A percentile compares a stretch with the other conserved stretches of the same genome.
Evolutionary conservation across 2,797 vertebrate species (phyloP).

Genomic region (Hemibagrus guttatus): DNA sequence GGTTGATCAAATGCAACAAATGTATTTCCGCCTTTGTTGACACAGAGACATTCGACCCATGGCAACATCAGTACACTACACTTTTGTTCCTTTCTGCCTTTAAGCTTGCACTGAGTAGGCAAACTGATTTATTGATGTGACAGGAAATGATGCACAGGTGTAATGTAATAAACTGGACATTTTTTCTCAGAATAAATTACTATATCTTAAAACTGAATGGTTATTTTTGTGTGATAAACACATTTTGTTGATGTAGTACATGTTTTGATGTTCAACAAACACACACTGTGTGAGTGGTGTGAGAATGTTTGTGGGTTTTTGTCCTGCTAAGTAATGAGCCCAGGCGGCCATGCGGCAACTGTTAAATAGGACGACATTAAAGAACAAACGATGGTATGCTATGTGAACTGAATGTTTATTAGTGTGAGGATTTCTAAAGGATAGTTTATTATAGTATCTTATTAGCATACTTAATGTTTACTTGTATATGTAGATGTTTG

Average conservation of each 20-base stretch:
- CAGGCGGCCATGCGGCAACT: neutral
- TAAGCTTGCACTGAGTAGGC: neutral
- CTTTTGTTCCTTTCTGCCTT: neutral
- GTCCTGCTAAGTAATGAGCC: neutral
- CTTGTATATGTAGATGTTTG: too few species aligned
- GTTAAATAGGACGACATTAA: neutral
- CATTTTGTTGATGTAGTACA: neutral
- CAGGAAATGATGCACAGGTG: neutral
- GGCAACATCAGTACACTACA: neutral
- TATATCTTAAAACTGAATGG: neutral
- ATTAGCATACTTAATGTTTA: too few species aligned
- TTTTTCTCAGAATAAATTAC: conserved; percentile 14
- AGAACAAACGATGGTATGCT: neutral
- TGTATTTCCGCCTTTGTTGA: neutral
- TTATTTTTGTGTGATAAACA: neutral
- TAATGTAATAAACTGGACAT: neutral
- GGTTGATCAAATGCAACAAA: neutral
- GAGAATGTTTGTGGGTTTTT: neutral
- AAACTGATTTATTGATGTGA: neutral
- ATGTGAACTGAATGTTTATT: neutral
- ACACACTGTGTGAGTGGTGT: neutral
- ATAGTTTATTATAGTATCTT: too few species aligned
- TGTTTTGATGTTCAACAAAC: neutral
- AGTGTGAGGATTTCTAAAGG: too few species aligned
- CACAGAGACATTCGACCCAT: neutral